phyloP scores from a whole-genome alignment of 2,888 invertebrate genomes.

The Chorisops tibialis region DNA sequence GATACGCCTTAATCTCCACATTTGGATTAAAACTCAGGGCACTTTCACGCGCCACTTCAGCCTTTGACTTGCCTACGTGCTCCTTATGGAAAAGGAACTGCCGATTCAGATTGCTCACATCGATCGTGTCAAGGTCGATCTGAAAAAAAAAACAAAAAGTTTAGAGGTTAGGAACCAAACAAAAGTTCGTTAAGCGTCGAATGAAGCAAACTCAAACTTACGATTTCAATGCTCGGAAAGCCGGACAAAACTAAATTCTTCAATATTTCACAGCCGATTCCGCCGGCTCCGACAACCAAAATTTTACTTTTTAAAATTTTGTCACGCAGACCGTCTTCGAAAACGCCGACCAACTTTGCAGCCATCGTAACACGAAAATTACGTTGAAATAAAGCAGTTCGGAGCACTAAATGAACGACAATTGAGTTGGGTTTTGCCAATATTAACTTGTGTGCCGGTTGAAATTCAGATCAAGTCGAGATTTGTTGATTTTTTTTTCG shows the following conservation, averaged over 20 bases:
- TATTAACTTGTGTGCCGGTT: too few species aligned
- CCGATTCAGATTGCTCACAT: conserved; percentile 97
- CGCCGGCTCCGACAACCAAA: conserved; percentile 93
- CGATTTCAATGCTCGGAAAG: conserved; percentile 90
- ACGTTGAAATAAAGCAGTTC: too few species aligned
- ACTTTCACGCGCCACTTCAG: conserved; percentile 85
- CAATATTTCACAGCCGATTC: conserved; percentile 97
- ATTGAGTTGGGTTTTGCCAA: too few species aligned
- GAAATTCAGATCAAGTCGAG: too few species aligned
- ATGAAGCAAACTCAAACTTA: conserved; percentile 58
- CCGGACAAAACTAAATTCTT: conserved; percentile 96
- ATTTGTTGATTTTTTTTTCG: too few species aligned
- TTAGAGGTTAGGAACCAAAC: neutral
- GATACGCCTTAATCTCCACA: conserved; percentile 82
- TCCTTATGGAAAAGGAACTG: conserved; percentile 98
- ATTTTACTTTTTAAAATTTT: conserved; percentile 69
- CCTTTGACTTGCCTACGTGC: conserved; percentile 97
- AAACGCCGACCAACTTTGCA: conserved; percentile 64
- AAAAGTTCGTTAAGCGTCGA: neutral
- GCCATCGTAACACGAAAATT: conserved; percentile 55
- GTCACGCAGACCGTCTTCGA: conserved; percentile 62
- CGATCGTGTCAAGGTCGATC: conserved; percentile 99
- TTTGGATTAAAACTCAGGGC: conserved; percentile 85
- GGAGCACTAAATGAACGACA: too few species aligned
- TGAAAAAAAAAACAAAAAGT: conserved; percentile 54